Conservation (phyloP, 2,888 invertebrate species). For the Rhamphomyia laevipes region DNA sequence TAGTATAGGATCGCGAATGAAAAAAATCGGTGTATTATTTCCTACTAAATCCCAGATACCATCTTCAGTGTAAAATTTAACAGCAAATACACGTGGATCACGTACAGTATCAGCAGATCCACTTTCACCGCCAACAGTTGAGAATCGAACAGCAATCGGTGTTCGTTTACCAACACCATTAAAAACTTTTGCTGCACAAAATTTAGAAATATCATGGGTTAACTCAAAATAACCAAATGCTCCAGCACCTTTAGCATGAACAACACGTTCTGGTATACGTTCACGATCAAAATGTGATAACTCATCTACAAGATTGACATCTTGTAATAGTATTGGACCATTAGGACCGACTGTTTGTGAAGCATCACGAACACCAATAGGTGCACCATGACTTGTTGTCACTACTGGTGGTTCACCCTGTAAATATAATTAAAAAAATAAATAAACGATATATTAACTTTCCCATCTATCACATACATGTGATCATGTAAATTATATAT, state of each 20-base stretch:
- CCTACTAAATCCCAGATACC: conserved; percentile 96
- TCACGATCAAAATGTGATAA: conserved; percentile 79
- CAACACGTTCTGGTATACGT: conserved; percentile 89
- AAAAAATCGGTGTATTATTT: conserved; percentile 87
- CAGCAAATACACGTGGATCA: conserved; percentile 85
- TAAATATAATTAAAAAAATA: conserved; percentile 8
- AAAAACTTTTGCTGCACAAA: conserved; percentile 68
- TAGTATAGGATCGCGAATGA: conserved; percentile 76
- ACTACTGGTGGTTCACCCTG: conserved; percentile 46
- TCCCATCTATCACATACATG: no score
- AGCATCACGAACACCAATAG: conserved; percentile 49
- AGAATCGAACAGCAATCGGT: conserved; percentile 68
- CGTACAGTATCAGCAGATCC: conserved; percentile 86
- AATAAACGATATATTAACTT: neutral
- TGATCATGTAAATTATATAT: no score
- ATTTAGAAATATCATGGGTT: conserved; percentile 73
- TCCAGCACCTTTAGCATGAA: conserved; percentile 88
- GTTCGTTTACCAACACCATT: conserved; percentile 66
- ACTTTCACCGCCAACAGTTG: conserved; percentile 79
- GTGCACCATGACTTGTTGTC: conserved; percentile 71
- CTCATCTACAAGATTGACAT: conserved; percentile 67
- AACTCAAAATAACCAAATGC: conserved; percentile 82
- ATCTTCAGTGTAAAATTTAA: conserved; percentile 89
- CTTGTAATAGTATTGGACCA: conserved; percentile 80
- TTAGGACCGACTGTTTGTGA: conserved; percentile 74